phyloP scores from a whole-genome alignment of 2,888 invertebrate genomes.

The Phasia obesa region DNA sequence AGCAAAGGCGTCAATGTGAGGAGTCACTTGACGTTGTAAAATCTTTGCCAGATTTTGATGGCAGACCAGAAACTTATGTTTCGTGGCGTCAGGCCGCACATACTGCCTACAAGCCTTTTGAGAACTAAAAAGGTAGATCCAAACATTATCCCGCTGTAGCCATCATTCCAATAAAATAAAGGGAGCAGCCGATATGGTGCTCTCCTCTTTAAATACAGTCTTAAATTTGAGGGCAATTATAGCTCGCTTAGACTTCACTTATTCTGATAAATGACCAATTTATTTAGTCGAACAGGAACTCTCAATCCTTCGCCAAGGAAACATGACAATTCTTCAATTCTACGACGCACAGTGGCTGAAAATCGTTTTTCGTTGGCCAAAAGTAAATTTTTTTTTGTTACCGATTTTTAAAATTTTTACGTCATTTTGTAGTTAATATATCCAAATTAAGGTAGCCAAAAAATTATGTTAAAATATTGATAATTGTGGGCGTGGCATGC shows the following conservation, averaged over 20 bases:
- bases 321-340: slow-evolving; percentile 51
- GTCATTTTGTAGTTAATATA: no score
- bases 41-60: background rate
- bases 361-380: no score
- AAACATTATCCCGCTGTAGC: slow-evolving; percentile 53
- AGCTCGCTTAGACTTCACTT: slow-evolving; percentile 60
- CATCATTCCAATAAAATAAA: slow-evolving; percentile 54
- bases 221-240: slow-evolving; percentile 60
- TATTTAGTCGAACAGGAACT: slow-evolving; percentile 67
- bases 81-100: slow-evolving; percentile 16
- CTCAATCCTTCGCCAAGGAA: slow-evolving; percentile 59
- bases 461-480: no score
- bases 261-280: slow-evolving; percentile 57
- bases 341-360: no score
- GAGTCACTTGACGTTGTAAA: background rate
- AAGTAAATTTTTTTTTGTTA: no score
- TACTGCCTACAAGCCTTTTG: slow-evolving; percentile 24
- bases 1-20: background rate
- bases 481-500: no score
- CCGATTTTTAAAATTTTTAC: no score
- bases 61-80: background rate
- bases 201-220: slow-evolving; percentile 60
- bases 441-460: no score
- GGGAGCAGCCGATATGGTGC: slow-evolving; percentile 51
- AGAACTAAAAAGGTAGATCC: slow-evolving; percentile 35